phyloP scores from a whole-genome alignment of 2,888 invertebrate genomes.

The Drosophila eohydei region DNA sequence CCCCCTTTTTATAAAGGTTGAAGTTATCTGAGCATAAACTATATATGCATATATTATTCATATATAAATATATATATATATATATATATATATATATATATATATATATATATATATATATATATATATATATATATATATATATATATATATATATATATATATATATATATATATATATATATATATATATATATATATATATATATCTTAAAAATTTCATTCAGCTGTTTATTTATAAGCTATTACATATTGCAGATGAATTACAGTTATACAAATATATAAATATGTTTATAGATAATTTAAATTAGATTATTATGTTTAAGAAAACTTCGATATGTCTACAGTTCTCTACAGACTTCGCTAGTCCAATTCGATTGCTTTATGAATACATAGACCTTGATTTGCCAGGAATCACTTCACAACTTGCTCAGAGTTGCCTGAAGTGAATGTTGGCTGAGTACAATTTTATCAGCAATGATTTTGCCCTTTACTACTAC shows the following conservation, averaged over 20 bases:
- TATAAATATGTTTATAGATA: too few relatives aligned
- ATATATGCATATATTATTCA: background rate
- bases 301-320: too few relatives aligned
- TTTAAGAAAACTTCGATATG: too few relatives aligned
- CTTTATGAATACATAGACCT: background rate
- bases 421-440: background rate
- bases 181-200: background rate
- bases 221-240: background rate
- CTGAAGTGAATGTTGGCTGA: background rate
- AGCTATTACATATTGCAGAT: background rate
- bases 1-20: slow-evolving; percentile 1
- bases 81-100: background rate
- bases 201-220: too few relatives aligned
- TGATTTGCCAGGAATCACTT: background rate
- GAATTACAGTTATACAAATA: background rate
- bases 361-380: too few relatives aligned
- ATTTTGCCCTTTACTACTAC: background rate
- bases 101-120: background rate
- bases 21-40: background rate
- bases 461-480: background rate
- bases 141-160: background rate
- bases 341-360: too few relatives aligned
- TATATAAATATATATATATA: background rate
- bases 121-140: background rate
- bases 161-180: background rate